Evolutionary conservation across 2,113 vertebrate species (phyloP).

Genomic region (Syngnathus scovelli): DNA sequence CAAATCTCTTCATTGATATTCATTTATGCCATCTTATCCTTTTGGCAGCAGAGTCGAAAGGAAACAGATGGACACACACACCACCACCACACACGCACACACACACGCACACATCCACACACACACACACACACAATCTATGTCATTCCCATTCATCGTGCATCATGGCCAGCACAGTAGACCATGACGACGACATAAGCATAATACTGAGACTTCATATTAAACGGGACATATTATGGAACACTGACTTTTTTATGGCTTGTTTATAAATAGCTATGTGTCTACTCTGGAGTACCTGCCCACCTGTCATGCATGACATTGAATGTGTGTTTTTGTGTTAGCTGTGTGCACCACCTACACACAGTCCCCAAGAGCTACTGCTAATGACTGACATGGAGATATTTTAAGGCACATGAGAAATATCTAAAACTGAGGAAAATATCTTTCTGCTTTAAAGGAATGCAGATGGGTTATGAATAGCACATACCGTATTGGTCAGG

Average conservation of each 20-base stretch:
- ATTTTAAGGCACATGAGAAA: background rate
- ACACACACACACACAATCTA: conserved; percentile 31
- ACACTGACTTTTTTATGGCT: background rate
- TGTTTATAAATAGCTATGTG: background rate
- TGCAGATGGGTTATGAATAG: background rate
- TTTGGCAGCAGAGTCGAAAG: conserved; percentile 36
- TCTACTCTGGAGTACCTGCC: background rate
- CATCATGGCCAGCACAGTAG: conserved; percentile 14
- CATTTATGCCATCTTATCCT: conserved; percentile 32
- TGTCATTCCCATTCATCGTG: conserved; percentile 25
- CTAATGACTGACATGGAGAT: background rate
- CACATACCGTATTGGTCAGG: conserved; percentile 69
- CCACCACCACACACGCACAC: too few species aligned
- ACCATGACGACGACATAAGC: conserved; percentile 32
- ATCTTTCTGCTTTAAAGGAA: background rate
- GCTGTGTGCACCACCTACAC: too few species aligned
- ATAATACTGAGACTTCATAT: conserved; percentile 14
- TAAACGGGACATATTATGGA: background rate
- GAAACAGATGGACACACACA: conserved; percentile 47
- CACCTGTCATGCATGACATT: background rate
- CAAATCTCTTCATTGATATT: conserved; percentile 35
- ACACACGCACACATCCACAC: background rate
- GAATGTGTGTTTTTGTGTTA: background rate
- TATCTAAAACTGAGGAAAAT: background rate
- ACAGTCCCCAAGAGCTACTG: background rate